Conservation (phyloP, 2,888 invertebrate species). For the Temnothorax unifasciatus region DNA sequence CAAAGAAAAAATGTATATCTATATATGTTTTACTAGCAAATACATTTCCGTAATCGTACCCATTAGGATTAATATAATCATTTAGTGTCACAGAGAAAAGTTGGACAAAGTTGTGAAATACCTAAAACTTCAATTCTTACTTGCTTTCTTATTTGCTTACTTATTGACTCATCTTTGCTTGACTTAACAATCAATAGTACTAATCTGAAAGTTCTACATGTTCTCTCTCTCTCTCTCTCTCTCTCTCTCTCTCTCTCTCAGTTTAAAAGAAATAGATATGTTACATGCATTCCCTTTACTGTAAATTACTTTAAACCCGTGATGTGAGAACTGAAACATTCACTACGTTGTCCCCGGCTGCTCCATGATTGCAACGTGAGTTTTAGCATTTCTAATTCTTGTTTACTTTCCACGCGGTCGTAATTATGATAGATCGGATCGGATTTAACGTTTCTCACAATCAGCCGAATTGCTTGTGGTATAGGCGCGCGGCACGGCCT, state of each 20-base stretch:
- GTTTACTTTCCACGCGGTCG: slow-evolving; percentile 29
- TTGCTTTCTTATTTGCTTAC: not conserved
- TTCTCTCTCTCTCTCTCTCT: not conserved
- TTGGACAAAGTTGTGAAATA: not conserved
- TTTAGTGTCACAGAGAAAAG: not conserved
- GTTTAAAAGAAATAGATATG: not conserved
- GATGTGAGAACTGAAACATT: slow-evolving; percentile 4
- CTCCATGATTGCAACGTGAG: slow-evolving; percentile 25
- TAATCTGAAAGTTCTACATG: not conserved
- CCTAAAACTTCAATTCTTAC: not conserved
- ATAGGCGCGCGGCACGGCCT: not conserved
- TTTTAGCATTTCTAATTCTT: slow-evolving; percentile 49
- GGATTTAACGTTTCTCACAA: slow-evolving; percentile 45
- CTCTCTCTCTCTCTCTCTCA: not conserved
- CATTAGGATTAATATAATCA: not conserved
- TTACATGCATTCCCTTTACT: not conserved
- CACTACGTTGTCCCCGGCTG: not conserved
- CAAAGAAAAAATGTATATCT: not conserved
- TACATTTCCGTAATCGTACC: not conserved
- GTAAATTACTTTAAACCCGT: not conserved
- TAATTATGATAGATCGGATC: slow-evolving; percentile 28
- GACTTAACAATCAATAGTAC: not conserved
- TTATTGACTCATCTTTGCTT: not conserved
- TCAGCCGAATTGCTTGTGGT: slow-evolving; percentile 35
- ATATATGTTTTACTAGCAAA: not conserved